These are phyloP conservation scores for Phalanger gymnotis DNA, from an alignment of 2,797 vertebrate genomes.

Conservation along the genomic window DNA sequence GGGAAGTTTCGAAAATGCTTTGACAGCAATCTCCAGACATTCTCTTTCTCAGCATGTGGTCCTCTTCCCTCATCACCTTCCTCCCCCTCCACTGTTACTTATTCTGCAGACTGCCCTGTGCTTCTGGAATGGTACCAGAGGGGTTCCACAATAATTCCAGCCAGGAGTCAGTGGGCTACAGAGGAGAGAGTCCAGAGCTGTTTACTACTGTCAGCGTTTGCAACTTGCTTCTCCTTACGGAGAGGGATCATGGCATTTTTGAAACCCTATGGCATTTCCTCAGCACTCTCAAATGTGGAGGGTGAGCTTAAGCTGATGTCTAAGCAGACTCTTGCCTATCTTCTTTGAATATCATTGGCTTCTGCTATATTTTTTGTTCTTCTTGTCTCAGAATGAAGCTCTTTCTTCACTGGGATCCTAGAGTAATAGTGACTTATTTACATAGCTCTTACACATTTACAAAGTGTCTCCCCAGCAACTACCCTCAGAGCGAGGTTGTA, in stretches of 20 bases:
- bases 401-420: background rate
- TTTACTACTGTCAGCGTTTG: background rate
- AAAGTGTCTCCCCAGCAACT: background rate
- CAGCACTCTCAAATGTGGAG: background rate
- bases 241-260: background rate
- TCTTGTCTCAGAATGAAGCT: background rate
- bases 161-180: background rate
- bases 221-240: background rate
- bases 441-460: background rate
- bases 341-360: background rate
- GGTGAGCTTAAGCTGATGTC: background rate
- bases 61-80: background rate
- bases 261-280: background rate
- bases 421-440: background rate
- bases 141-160: background rate
- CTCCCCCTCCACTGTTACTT: background rate
- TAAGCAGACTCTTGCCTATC: conserved; percentile 1
- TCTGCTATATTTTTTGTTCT: background rate
- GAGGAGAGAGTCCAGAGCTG: background rate
- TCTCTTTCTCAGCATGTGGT: conserved; percentile 72
- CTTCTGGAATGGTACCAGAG: background rate
- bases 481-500: background rate
- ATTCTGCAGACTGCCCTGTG: background rate
- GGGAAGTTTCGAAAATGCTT: conserved; percentile 80
- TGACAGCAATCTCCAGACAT: conserved; percentile 77